phyloP scores from a whole-genome alignment of 1,140 invertebrate species.

The Stegodyphus dumicola region DNA sequence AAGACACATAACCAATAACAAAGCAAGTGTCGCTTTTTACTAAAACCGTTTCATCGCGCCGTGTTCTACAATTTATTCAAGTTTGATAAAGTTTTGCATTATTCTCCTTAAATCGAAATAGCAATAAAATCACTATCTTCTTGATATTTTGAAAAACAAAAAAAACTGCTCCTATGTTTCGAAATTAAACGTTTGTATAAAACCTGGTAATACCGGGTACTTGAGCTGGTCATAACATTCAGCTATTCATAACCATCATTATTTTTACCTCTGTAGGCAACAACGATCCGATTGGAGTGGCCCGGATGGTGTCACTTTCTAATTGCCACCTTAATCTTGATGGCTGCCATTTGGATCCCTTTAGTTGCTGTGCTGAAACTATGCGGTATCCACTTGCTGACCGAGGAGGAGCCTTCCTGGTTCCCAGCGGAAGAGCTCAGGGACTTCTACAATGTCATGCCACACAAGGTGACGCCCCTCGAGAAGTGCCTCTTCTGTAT shows the following conservation, averaged over 20 bases:
- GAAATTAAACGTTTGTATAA: too few relatives aligned
- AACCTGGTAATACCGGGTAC: too few relatives aligned
- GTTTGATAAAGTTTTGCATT: too few relatives aligned
- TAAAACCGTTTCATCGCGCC: too few relatives aligned
- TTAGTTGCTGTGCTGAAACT: conserved; percentile 80
- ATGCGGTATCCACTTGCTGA: conserved; percentile 81
- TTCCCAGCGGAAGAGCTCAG: conserved; percentile 88
- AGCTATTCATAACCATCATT: not conserved
- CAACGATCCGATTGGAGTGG: conserved; percentile 81
- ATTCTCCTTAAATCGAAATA: too few relatives aligned
- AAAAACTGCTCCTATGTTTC: too few relatives aligned
- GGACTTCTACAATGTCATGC: conserved; percentile 86
- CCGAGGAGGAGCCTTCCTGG: conserved; percentile 92
- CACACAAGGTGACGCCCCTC: conserved; percentile 81
- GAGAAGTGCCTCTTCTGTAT: conserved; percentile 87
- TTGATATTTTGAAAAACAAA: too few relatives aligned
- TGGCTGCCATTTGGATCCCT: conserved; percentile 90
- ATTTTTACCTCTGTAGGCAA: conserved; percentile 71
- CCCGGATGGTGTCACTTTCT: conserved; percentile 82
- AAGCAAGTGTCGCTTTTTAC: too few relatives aligned
- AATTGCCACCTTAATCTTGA: conserved; percentile 79
- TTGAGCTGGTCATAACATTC: too few relatives aligned
- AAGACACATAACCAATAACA: too few relatives aligned
- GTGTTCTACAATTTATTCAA: too few relatives aligned
- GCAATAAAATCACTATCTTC: too few relatives aligned